Percentiles rank a stretch among this genome's conserved stretches.
Conservation (phyloP, 2,888 invertebrate species). For the Agrilus mali region DNA sequence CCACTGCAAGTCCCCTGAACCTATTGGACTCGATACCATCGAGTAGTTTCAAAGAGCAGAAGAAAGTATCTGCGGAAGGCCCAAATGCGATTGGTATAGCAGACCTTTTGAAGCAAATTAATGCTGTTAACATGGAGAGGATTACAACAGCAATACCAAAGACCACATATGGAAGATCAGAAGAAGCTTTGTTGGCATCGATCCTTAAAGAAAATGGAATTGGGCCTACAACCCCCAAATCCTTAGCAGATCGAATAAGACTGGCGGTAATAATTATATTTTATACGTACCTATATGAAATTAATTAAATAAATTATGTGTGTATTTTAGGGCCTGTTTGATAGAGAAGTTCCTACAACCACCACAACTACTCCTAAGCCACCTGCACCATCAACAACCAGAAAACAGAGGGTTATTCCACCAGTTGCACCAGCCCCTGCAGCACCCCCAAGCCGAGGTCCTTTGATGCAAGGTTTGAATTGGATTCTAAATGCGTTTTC, state of each 20-base stretch:
- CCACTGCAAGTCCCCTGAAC: not conserved
- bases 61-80: constrained; percentile 10
- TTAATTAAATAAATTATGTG: not conserved
- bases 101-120: constrained; percentile 27
- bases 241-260: constrained; percentile 27
- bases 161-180: constrained; percentile 42
- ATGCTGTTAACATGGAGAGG: constrained; percentile 18
- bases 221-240: constrained; percentile 55
- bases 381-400: constrained; percentile 19
- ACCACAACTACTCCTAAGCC: constrained; percentile 17
- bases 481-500: constrained; percentile 31
- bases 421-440: constrained; percentile 35
- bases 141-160: constrained; percentile 20
- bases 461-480: constrained; percentile 29
- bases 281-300: not conserved
- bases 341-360: constrained; percentile 2
- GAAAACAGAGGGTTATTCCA: constrained; percentile 29
- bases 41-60: constrained; percentile 7
- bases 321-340: not conserved
- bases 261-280: constrained; percentile 15
- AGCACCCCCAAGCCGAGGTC: constrained; percentile 32
- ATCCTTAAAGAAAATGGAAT: constrained; percentile 60
- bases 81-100: constrained; percentile 12
- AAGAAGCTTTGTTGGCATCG: constrained; percentile 58
- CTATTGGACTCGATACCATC: not conserved